Evolutionary conservation across 2,113 vertebrate species (phyloP).

Genomic region (Microcebus tavaratra): DNA sequence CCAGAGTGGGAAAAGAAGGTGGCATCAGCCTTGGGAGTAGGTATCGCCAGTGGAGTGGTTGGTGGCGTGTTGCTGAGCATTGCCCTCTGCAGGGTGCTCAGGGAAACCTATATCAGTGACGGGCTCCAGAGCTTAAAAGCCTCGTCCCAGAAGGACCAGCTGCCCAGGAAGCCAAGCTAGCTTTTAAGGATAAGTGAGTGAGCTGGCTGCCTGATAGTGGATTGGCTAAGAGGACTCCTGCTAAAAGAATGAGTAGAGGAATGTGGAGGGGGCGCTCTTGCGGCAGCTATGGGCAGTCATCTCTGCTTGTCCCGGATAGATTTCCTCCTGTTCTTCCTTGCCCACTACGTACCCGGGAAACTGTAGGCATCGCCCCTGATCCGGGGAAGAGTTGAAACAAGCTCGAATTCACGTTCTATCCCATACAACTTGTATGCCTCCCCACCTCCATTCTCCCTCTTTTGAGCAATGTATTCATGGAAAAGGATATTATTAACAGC

Average conservation of each 20-base stretch:
- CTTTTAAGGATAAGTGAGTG: neutral
- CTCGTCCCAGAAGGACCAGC: neutral
- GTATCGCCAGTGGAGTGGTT: neutral
- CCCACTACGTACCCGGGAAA: neutral
- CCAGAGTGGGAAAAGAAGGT: constrained; percentile 3
- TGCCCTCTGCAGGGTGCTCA: neutral
- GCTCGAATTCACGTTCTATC: neutral
- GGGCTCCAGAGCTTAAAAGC: no score
- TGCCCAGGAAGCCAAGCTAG: neutral
- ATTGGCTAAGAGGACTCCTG: neutral
- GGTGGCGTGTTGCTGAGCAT: neutral
- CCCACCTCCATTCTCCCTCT: neutral
- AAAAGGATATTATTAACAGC: neutral
- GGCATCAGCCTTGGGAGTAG: neutral
- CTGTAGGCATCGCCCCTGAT: neutral
- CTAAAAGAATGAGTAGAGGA: neutral
- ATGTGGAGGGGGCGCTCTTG: accelerated
- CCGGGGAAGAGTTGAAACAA: neutral
- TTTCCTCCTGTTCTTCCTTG: neutral
- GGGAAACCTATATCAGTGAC: accelerated
- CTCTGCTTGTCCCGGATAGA: neutral
- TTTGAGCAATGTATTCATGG: neutral
- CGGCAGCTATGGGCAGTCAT: accelerated
- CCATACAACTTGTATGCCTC: no score
- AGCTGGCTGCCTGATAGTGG: neutral